A percentile compares a stretch with the other conserved stretches of the same genome.
These are phyloP conservation scores for Aviceda subcristata DNA, from an alignment of 2,113 vertebrate genomes.

Conservation along the genomic window DNA sequence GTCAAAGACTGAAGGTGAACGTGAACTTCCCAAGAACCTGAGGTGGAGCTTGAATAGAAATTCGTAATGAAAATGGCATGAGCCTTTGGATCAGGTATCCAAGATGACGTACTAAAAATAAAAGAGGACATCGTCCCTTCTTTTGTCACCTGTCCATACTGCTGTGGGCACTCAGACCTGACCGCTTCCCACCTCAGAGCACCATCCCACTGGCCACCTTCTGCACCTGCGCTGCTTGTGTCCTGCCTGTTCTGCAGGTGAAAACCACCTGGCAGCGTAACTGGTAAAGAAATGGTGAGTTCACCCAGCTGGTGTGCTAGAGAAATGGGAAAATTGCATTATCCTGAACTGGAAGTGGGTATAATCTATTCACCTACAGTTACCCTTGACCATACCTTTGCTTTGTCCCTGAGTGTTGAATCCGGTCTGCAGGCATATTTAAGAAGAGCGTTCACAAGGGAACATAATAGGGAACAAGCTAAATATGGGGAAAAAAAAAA, in stretches of 20 bases:
- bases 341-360: not conserved
- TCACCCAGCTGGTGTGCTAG: not conserved
- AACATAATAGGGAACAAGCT: not conserved
- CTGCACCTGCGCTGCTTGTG: rapidly evolving
- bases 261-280: not conserved
- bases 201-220: not conserved
- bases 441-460: not conserved
- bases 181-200: rapidly evolving
- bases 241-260: not conserved
- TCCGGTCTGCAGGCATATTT: not conserved
- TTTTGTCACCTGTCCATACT: not conserved
- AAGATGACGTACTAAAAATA: not conserved
- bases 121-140: rapidly evolving
- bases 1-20: not conserved
- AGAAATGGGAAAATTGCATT: not conserved
- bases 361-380: not conserved
- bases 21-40: not conserved
- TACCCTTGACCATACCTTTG: not conserved
- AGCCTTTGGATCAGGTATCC: not conserved
- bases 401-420: not conserved
- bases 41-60: not conserved
- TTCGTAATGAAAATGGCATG: not conserved
- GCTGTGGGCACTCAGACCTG: not conserved
- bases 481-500: not conserved
- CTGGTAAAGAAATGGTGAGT: not conserved